These are phyloP conservation scores for Calameuta filiformis DNA, from an alignment of 2,888 invertebrate genomes.

Conservation along the genomic window DNA sequence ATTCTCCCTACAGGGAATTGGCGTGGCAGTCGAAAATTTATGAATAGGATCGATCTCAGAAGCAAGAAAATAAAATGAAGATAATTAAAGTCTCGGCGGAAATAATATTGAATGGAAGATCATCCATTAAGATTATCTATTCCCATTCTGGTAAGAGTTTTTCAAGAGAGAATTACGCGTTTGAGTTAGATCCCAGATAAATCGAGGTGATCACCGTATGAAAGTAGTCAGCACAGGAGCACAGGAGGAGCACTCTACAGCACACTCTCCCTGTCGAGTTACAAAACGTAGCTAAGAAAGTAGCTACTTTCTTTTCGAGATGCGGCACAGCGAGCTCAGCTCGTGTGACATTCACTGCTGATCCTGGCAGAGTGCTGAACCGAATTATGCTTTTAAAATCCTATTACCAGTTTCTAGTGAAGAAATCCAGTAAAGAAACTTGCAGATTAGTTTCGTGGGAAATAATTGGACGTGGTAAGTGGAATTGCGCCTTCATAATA, in stretches of 20 bases:
- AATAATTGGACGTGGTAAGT: conserved; percentile 35
- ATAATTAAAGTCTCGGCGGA: not conserved
- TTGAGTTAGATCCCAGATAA: no score
- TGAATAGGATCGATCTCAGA: not conserved
- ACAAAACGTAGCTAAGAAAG: no score
- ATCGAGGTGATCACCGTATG: no score
- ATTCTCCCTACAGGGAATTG: no score
- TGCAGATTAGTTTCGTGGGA: conserved; percentile 41
- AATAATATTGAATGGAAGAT: conserved; percentile 19
- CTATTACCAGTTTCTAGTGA: conserved; percentile 36
- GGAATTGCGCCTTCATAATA: conserved; percentile 34
- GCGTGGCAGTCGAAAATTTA: no score
- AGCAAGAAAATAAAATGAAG: conserved; percentile 1
- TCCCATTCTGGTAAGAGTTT: conserved; percentile 35
- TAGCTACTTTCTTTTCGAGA: no score
- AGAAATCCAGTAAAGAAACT: conserved; percentile 39
- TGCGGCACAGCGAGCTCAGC: not conserved
- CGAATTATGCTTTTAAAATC: conserved; percentile 35
- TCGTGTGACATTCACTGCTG: conserved; percentile 34
- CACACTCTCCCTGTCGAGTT: no score
- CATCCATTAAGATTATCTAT: no score
- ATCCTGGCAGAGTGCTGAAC: conserved; percentile 7
- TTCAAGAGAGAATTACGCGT: conserved; percentile 21
- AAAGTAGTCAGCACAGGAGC: no score
- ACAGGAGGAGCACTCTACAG: no score